Evolutionary conservation across 1,140 invertebrate species (phyloP), one percentile per base, ranked within the genome.

Genomic region (Globodera rostochiensis): DNA sequence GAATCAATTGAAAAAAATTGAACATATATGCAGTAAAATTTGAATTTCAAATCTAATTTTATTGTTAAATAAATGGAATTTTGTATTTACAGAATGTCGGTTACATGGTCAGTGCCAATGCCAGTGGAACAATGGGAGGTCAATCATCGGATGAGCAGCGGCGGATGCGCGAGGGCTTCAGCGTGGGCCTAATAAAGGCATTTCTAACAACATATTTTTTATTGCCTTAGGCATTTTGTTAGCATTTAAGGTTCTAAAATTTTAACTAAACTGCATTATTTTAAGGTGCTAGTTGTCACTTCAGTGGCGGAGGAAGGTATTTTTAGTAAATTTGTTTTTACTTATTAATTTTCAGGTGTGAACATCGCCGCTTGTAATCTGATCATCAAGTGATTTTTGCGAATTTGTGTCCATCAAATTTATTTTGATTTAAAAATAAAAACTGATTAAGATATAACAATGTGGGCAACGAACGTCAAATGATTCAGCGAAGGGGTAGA

Each of bases 241-340:
- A 36, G 2, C 25, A 82, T 69, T 21, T 82, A 11, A 84, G 64
- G 6, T 11, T 13, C 49, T 13, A 70, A 70, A 45, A 0, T 1
- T 15, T 4, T 70, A 50, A 5, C 19, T 69, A 9, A 11, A 70
- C 1, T 50, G 6, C 50, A 50, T 50, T n/a, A 19, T 7, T 46
- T 84, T 49, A 97, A 97, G 90, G 91, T 86, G 57, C 75, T 86
- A 2, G 85, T 88, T 15, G 86, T 91, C 3, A 91, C 91, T n/a
- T 89, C 90, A 6, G 90, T 91, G 25, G 90, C 90, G 36, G 91
- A 91, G 53, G 91, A 91, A 80, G 91, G 91, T 2, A 77, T 91
- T n/a, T 50, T 50, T 73, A 13, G 19, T 47, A 15, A 15, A 60
- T 13, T 19, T 13, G 15, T 60, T 60, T 60, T 15, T 5, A 2